These are phyloP conservation scores for Anas platyrhynchos DNA, from an alignment of 2,113 vertebrate genomes.

Conservation along the genomic window DNA sequence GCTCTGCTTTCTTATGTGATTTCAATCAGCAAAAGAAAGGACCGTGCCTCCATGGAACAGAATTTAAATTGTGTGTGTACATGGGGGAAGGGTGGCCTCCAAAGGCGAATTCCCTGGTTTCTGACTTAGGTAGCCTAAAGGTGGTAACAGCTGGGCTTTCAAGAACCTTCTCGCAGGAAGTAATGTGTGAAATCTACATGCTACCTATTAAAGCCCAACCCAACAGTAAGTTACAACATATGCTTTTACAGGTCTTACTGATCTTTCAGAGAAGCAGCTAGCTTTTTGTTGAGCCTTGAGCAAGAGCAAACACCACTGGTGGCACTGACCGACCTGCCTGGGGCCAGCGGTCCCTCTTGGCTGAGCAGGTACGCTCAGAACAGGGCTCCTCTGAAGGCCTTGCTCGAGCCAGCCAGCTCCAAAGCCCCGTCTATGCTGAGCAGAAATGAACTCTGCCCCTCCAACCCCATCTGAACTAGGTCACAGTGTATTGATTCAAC, in stretches of 20 bases:
- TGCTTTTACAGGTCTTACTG: neutral
- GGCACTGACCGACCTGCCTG: neutral
- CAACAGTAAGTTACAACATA: neutral
- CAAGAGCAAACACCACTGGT: neutral
- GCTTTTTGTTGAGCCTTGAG: neutral
- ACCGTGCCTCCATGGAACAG: neutral
- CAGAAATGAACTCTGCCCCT: conserved; percentile 19
- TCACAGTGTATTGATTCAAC: conserved; percentile 24
- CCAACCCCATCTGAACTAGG: neutral
- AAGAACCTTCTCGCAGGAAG: neutral
- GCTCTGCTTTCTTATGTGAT: neutral
- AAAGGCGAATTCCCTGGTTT: neutral
- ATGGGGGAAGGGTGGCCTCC: neutral
- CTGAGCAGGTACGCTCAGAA: neutral
- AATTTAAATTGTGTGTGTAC: neutral
- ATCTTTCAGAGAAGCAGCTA: neutral
- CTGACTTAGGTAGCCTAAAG: neutral
- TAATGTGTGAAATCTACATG: neutral
- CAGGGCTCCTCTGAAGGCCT: neutral
- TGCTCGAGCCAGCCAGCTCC: neutral
- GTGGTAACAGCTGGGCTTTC: neutral
- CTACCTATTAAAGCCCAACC: neutral
- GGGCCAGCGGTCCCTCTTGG: neutral
- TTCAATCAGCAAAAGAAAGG: conserved; percentile 14
- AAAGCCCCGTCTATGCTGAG: neutral